A percentile compares a stretch with the other conserved stretches of the same genome.
Conservation (phyloP, 2,113 vertebrate genomes). For the Alligator sinensis region DNA sequence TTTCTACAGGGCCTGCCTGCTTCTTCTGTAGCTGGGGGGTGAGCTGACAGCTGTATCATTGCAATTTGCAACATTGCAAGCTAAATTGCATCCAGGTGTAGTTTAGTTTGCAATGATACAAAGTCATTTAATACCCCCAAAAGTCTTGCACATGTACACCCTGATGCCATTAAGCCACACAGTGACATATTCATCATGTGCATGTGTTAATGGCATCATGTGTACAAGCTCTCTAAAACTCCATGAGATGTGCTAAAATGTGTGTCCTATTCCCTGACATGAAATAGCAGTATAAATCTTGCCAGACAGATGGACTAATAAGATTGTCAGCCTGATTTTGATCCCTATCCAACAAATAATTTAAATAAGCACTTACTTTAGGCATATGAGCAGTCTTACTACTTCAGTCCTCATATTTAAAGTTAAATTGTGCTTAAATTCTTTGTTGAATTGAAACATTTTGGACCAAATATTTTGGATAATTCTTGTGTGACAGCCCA, state of each 20-base stretch:
- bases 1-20: no score
- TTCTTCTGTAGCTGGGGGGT: no score
- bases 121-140: neutral
- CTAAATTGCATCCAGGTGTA: neutral
- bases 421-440: neutral
- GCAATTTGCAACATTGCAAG: no score
- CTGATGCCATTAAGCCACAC: no score
- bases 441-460: neutral
- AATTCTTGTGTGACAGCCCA: neutral
- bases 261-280: neutral
- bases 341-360: neutral
- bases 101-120: neutral
- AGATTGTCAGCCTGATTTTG: neutral
- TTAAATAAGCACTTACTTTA: neutral
- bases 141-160: no score
- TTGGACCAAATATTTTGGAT: neutral
- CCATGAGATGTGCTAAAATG: neutral
- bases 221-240: no score
- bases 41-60: no score
- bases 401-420: neutral
- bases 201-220: no score
- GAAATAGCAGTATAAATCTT: neutral
- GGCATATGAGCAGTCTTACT: neutral
- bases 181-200: no score
- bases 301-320: neutral